Percentiles rank a stretch among this genome's conserved stretches.
phyloP scores from a whole-genome alignment of 1,140 invertebrate genomes.

The Anastatus disparis region DNA sequence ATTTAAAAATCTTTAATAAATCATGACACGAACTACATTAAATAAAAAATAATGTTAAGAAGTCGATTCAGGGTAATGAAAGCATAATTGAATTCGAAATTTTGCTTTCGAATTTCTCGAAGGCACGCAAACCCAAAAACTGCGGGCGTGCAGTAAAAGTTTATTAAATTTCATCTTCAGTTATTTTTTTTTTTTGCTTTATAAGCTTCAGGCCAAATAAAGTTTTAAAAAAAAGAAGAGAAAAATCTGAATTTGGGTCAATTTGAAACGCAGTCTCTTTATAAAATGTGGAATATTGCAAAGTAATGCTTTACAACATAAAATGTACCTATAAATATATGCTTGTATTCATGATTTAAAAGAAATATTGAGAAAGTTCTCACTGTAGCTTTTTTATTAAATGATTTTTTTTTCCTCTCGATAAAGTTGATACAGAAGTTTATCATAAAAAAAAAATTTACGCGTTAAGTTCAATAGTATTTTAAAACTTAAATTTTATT shows the following conservation, averaged over 20 bases:
- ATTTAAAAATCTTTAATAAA: too few species aligned
- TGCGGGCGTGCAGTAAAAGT: background rate
- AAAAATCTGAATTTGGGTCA: background rate
- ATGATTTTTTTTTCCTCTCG: too few species aligned
- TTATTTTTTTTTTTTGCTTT: background rate
- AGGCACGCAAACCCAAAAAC: background rate
- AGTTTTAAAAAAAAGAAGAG: too few species aligned
- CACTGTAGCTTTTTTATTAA: too few species aligned
- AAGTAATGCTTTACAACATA: background rate
- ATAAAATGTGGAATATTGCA: constrained; percentile 14
- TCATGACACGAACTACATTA: too few species aligned
- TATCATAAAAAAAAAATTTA: too few species aligned
- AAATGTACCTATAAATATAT: background rate
- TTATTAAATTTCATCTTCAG: constrained; percentile 1
- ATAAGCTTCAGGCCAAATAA: background rate
- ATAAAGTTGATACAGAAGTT: too few species aligned
- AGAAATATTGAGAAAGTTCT: too few species aligned
- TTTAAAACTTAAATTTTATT: too few species aligned
- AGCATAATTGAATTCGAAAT: background rate
- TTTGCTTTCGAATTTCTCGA: background rate
- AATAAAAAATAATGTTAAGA: too few species aligned
- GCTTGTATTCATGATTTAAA: background rate
- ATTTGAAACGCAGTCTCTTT: constrained; percentile 1
- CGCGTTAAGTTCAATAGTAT: too few species aligned
- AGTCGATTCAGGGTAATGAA: background rate